Conservation (phyloP, 2,797 vertebrate species). For the Galago senegalensis region DNA sequence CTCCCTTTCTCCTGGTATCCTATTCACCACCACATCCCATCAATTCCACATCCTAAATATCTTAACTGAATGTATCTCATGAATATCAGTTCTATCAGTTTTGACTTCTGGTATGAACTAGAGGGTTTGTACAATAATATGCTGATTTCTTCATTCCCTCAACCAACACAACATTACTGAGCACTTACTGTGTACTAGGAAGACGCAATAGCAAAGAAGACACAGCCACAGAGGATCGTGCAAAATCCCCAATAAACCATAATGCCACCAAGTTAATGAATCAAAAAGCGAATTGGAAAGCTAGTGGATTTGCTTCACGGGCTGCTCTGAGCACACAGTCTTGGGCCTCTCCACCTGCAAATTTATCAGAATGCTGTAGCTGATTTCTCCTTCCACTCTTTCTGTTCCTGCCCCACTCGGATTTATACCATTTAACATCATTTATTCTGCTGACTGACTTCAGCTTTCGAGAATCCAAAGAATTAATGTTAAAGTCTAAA, state of each 20-base stretch:
- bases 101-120: not conserved
- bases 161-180: not conserved
- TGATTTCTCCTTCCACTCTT: conserved; percentile 34
- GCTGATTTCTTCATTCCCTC: not conserved
- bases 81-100: not conserved
- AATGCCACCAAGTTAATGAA: not conserved
- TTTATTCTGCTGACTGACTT: conserved; percentile 72
- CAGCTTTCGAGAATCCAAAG: conserved; percentile 57
- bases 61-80: not conserved
- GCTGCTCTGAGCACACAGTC: not conserved
- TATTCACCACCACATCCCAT: not conserved
- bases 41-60: not conserved
- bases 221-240: not conserved
- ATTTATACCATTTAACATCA: conserved; percentile 68
- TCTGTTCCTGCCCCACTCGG: conserved; percentile 55
- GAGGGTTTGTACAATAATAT: not conserved
- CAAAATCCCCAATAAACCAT: not conserved
- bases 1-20: not conserved
- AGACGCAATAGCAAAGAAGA: not conserved
- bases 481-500: conserved; percentile 80
- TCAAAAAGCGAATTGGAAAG: conserved; percentile 19
- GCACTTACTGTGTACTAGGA: not conserved
- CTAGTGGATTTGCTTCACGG: not conserved
- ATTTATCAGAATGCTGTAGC: conserved; percentile 43
- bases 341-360: not conserved